A percentile compares a stretch with the other conserved stretches of the same genome.
phyloP scores from a whole-genome alignment of 2,888 invertebrate species.

The Entomobrya multifasciata region DNA sequence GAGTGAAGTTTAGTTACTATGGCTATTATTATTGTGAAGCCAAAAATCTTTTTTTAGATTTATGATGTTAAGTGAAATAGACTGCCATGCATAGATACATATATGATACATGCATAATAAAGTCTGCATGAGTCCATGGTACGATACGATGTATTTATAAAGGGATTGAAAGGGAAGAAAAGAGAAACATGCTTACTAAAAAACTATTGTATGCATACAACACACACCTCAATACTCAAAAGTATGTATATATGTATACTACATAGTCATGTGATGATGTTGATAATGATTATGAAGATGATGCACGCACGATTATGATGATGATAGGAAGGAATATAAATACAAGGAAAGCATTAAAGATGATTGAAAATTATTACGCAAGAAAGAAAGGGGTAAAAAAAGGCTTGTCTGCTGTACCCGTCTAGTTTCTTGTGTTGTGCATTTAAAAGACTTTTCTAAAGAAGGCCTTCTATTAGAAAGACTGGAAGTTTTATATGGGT shows the following conservation, averaged over 20 bases:
- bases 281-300: not conserved
- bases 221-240: not conserved
- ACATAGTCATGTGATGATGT: constrained; percentile 51
- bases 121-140: constrained; percentile 64
- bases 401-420: no score
- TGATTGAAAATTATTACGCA: constrained; percentile 65
- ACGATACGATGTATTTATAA: not conserved
- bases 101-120: constrained; percentile 71
- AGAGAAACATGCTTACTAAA: not conserved
- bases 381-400: constrained; percentile 45
- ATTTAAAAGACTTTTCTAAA: no score
- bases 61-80: constrained; percentile 71
- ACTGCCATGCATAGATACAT: no score
- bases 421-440: no score
- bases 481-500: no score
- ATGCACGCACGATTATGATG: constrained; percentile 1
- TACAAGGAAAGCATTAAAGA: constrained; percentile 53
- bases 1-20: constrained; percentile 12
- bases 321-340: constrained; percentile 35
- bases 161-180: constrained; percentile 28
- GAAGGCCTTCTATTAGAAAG: no score
- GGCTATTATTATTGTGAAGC: constrained; percentile 25
- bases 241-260: not conserved
- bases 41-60: constrained; percentile 65
- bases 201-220: not conserved